Percentiles rank a stretch among this genome's conserved stretches.
These are phyloP conservation scores for Callithrix jacchus DNA, from an alignment of 2,113 vertebrate species.

Conservation along the genomic window DNA sequence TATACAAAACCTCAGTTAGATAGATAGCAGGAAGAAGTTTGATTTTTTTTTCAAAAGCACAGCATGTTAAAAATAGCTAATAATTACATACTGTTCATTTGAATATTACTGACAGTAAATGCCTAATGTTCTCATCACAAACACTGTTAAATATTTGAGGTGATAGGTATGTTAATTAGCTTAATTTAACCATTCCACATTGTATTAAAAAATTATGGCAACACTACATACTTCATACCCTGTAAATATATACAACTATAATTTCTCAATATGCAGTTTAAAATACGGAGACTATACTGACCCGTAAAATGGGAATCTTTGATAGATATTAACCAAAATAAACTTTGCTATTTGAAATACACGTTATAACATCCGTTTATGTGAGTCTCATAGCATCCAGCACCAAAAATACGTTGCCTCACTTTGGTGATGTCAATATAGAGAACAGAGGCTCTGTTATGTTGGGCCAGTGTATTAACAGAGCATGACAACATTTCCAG, in stretches of 20 bases:
- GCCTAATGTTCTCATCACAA: neutral
- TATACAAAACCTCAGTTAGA: neutral
- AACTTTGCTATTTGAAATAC: neutral
- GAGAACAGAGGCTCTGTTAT: neutral
- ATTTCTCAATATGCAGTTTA: neutral
- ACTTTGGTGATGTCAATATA: neutral
- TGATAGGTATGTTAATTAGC: neutral
- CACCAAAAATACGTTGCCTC: neutral
- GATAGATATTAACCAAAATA: neutral
- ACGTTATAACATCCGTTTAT: neutral
- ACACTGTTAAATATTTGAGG: neutral
- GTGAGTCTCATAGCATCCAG: neutral
- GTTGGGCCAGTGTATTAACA: neutral
- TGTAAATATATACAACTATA: neutral
- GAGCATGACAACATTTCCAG: rapidly evolving
- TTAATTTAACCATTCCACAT: neutral
- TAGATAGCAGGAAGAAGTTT: neutral
- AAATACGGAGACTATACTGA: neutral
- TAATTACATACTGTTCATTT: neutral
- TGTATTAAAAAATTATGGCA: neutral
- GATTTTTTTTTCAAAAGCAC: neutral
- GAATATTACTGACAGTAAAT: neutral
- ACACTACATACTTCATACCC: neutral
- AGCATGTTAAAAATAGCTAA: neutral
- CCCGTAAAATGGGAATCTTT: neutral